phyloP scores from a whole-genome alignment of 2,797 vertebrate genomes.

The Sebastolobus altivelis region DNA sequence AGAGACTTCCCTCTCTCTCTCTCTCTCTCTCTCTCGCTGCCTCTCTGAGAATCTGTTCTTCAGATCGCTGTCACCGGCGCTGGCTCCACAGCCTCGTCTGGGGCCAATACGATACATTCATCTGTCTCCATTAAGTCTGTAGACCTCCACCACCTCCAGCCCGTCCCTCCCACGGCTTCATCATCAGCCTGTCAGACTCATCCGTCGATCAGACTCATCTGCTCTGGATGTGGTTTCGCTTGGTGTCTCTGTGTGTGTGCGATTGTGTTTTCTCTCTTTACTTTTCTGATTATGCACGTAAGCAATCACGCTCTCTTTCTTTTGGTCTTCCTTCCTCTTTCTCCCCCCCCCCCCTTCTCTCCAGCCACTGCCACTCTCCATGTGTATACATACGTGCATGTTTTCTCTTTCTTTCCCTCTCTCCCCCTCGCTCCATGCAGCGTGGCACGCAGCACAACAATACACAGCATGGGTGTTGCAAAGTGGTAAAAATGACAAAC shows the following conservation, averaged over 20 bases:
- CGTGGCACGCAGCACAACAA: constrained; percentile 28
- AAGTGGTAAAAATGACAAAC: constrained; percentile 54
- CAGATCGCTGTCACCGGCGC: constrained; percentile 29
- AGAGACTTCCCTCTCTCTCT: neutral
- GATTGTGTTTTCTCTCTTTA: constrained; percentile 1
- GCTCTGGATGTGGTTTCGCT: constrained; percentile 28
- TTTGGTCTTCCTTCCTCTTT: neutral
- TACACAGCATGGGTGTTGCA: constrained; percentile 49
- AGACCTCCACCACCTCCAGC: constrained; percentile 24
- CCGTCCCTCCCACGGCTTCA: constrained; percentile 11
- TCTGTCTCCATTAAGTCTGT: constrained; percentile 68
- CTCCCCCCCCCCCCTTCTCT: neutral
- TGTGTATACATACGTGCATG: constrained; percentile 4
- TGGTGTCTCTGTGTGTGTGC: constrained; percentile 35
- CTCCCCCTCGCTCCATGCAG: constrained; percentile 25
- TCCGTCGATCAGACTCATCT: constrained; percentile 39
- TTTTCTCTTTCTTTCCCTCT: constrained; percentile 10
- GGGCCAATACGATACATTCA: constrained; percentile 68
- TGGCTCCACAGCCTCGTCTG: constrained; percentile 40
- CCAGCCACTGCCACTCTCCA: neutral
- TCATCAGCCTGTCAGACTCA: constrained; percentile 40
- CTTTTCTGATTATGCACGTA: constrained; percentile 24
- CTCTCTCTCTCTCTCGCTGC: constrained; percentile 8
- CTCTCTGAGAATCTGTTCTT: constrained; percentile 41
- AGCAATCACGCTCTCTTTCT: neutral